Conservation (phyloP, 1,140 invertebrate species). For the Drosophila auraria region DNA sequence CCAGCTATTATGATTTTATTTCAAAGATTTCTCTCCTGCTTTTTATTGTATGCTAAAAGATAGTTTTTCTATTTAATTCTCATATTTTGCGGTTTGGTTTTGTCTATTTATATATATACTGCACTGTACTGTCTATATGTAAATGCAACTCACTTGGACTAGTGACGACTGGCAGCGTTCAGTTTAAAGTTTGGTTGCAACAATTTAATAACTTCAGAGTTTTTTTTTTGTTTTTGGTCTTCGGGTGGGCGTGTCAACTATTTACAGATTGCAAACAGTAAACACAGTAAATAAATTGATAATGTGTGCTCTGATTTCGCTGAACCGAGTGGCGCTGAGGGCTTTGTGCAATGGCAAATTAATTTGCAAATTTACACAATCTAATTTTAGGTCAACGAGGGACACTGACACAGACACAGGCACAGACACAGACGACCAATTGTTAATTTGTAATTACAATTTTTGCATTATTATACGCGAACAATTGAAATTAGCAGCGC, state of each 20-base stretch:
- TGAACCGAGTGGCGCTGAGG: constrained; percentile 25
- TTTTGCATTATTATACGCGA: constrained; percentile 75
- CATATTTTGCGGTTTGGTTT: constrained; percentile 28
- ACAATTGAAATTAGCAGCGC: constrained; percentile 82
- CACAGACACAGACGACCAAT: constrained; percentile 35
- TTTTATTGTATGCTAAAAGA: constrained; percentile 32
- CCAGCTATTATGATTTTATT: constrained; percentile 40
- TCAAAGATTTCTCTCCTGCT: constrained; percentile 7
- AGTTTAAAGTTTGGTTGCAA: constrained; percentile 39
- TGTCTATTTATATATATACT: constrained; percentile 30
- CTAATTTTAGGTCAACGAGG: constrained; percentile 52
- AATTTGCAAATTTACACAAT: constrained; percentile 71
- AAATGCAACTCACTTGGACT: constrained; percentile 57
- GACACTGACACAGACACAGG: constrained; percentile 11
- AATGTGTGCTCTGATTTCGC: constrained; percentile 51
- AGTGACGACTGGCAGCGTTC: constrained; percentile 47
- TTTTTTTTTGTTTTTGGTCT: neutral
- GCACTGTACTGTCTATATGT: constrained; percentile 18
- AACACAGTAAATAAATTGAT: constrained; percentile 52
- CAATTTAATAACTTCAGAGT: constrained; percentile 30
- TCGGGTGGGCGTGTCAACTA: constrained; percentile 20
- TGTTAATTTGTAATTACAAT: constrained; percentile 84
- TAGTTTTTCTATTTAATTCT: constrained; percentile 44
- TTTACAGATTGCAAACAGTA: constrained; percentile 45
- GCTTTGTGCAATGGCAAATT: constrained; percentile 58